Base-by-base conservation (phyloP, 2,797 vertebrate species). In the Galago senegalensis region DNA sequence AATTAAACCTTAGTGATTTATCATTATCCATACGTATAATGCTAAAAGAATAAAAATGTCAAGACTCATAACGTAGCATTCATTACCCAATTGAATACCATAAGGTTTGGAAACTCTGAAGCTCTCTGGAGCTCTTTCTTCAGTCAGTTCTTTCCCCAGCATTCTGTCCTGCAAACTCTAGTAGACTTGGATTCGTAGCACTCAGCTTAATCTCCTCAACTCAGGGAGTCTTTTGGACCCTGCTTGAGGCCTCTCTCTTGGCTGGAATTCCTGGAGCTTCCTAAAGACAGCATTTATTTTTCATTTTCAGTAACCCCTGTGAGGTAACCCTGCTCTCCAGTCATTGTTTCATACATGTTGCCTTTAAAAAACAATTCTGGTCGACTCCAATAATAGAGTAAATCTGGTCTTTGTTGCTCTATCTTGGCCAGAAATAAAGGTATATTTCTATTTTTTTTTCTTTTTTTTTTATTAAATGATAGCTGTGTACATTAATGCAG, bases 191-290 rank as follows among this genome's bases (percentile, higher is more conserved):
- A 13, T 82, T 60, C 16, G 29, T 37, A 13, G 5, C 6, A 29
- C n/a, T 46, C 58, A 21, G 4, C 5, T 34, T 49, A 46, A 10
- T 43, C 43, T 69, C 16, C 5, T 46, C 11, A 43, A 40, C 14
- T 72, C 34, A 37, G 5, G 46, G 25, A 13, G 23, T 34, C 5
- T 25, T n/a, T 25, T 7, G 27, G 9, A 0, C 37, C 69, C n/a
- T 79, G 43, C 18, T 14, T 34, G 5, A 13, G 27, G 27, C 0
- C 56, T 2, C 16, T 77, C 2, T 37, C 1, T 11, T 3, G 13
- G 21, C 7, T 10, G 11, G 4, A 20, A 49, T 12, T 13, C 11
- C 31, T 81, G 20, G 21, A 37, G 4, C 17, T 37, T 86, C 53
- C n/a, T 61, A 4, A 37, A 63, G 53, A 10, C 20, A 27, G 6